phyloP scores from a whole-genome alignment of 1,140 invertebrate species.

The Mizuhopecten yessoensis region DNA sequence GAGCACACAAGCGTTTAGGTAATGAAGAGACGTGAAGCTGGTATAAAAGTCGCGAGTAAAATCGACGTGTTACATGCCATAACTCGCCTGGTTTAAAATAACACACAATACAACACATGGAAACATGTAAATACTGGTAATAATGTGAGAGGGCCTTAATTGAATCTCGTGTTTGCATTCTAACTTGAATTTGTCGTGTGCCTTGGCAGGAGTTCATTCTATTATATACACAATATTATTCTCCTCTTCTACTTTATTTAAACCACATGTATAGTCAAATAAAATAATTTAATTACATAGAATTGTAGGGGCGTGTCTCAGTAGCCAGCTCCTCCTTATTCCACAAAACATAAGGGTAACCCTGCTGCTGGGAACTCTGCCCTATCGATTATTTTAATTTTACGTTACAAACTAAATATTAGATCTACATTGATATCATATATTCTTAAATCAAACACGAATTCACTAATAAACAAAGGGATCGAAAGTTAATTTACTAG shows the following conservation, averaged over 20 bases:
- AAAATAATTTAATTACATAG: constrained; percentile 8
- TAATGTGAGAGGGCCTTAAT: not conserved
- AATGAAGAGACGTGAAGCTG: no score
- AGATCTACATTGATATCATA: constrained; percentile 5
- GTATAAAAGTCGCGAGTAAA: not conserved
- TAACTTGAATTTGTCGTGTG: constrained; percentile 1
- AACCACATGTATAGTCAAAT: not conserved
- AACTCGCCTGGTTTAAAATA: constrained; percentile 16
- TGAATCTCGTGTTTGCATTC: not conserved
- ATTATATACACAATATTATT: not conserved
- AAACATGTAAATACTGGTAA: not conserved
- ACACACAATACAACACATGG: not conserved
- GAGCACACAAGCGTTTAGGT: no score
- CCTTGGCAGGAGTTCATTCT: not conserved
- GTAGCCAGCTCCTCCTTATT: not conserved
- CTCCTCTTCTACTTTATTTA: not conserved
- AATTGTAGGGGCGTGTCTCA: constrained; percentile 3
- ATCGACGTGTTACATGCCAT: not conserved
- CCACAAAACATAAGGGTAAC: not conserved
- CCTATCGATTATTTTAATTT: not conserved
- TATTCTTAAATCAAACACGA: not conserved
- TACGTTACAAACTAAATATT: not conserved
- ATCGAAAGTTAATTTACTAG: not conserved
- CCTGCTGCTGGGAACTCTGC: not conserved
- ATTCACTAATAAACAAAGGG: not conserved